Conservation (phyloP, 2,888 invertebrate genomes). For the Pheosia tremula region DNA sequence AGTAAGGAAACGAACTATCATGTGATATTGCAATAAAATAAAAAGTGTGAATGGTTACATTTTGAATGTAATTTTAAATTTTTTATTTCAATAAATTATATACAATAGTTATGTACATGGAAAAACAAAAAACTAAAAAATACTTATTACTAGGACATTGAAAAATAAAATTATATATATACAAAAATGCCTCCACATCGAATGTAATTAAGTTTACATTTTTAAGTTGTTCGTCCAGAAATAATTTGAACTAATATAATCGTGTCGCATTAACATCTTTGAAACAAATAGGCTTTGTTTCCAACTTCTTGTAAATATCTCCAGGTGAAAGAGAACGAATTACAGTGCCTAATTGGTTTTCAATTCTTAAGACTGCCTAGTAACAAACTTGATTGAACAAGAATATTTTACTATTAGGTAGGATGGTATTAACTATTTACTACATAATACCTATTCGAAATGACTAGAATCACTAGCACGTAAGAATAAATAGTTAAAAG, state of each 20-base stretch:
- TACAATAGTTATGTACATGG: too few relatives aligned
- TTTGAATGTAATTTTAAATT: too few relatives aligned
- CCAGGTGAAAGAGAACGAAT: neutral
- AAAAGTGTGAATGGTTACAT: too few relatives aligned
- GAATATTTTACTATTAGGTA: slow-evolving; percentile 11
- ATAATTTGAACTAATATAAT: slow-evolving; percentile 2
- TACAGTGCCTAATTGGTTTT: slow-evolving; percentile 5
- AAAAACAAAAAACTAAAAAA: too few relatives aligned
- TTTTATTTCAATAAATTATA: too few relatives aligned
- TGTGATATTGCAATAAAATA: too few relatives aligned
- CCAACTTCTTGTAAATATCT: neutral
- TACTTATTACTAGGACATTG: too few relatives aligned
- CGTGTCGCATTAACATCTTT: neutral
- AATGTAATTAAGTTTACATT: neutral
- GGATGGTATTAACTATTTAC: neutral
- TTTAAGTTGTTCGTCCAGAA: neutral
- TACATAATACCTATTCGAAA: neutral
- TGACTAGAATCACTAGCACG: too few relatives aligned
- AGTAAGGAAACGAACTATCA: too few relatives aligned
- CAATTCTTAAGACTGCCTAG: slow-evolving; percentile 3
- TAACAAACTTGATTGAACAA: slow-evolving; percentile 1
- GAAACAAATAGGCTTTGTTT: slow-evolving; percentile 6
- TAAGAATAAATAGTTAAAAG: too few relatives aligned
- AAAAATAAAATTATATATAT: too few relatives aligned
- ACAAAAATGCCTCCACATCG: too few relatives aligned